Conservation (phyloP, 1,140 invertebrate species). For the Piezodorus guildinii region DNA sequence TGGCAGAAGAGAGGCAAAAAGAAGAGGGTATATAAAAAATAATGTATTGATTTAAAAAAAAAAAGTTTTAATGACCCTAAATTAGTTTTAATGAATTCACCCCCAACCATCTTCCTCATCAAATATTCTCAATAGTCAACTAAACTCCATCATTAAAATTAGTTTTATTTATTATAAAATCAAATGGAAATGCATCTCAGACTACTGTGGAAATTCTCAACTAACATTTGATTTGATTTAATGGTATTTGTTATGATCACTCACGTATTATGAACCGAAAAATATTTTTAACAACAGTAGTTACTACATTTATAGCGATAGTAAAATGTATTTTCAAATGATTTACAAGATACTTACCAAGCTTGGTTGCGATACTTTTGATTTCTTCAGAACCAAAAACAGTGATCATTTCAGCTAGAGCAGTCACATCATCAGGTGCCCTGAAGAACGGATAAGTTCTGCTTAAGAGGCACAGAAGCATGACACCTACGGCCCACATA, state of each 20-base stretch:
- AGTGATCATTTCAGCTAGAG: slow-evolving; percentile 70
- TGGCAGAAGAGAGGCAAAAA: too few species aligned
- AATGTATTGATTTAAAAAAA: too few species aligned
- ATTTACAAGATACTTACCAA: slow-evolving; percentile 41
- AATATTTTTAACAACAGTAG: not conserved
- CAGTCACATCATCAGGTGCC: slow-evolving; percentile 64
- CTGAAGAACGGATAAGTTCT: slow-evolving; percentile 74
- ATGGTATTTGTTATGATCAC: not conserved
- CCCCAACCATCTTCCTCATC: too few species aligned
- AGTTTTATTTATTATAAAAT: too few species aligned
- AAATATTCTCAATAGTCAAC: too few species aligned
- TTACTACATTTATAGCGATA: not conserved
- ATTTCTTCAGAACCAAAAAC: slow-evolving; percentile 63
- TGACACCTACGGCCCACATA: slow-evolving; percentile 80
- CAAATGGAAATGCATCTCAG: too few species aligned
- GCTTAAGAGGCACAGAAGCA: slow-evolving; percentile 66
- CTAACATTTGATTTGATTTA: too few species aligned
- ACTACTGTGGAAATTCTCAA: too few species aligned
- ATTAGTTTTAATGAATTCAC: too few species aligned
- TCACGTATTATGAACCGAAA: not conserved
- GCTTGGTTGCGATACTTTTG: slow-evolving; percentile 49
- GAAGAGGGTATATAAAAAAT: too few species aligned
- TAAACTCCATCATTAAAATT: too few species aligned
- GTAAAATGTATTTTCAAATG: not conserved
- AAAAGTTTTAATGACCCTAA: too few species aligned